Evolutionary conservation across 2,113 vertebrate genomes (phyloP).

Genomic region (Saccopteryx leptura): DNA sequence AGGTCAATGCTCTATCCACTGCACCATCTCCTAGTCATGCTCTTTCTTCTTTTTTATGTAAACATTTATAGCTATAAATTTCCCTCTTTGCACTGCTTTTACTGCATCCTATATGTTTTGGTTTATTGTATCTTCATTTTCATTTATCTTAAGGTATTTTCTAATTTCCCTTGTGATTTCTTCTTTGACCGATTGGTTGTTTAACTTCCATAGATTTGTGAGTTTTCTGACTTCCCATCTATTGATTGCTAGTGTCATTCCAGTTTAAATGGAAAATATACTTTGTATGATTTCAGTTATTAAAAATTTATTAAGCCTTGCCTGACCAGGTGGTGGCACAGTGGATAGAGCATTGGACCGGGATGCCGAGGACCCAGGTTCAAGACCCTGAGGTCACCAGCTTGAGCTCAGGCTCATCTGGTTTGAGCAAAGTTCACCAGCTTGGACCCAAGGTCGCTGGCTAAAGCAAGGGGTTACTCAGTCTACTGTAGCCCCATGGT

Average conservation of each 20-base stretch:
- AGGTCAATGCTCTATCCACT: too few relatives aligned
- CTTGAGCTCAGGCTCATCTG: too few relatives aligned
- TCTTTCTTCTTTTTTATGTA: conserved; percentile 5
- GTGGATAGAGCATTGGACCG: too few relatives aligned
- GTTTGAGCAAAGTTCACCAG: too few relatives aligned
- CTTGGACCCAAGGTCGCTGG: too few relatives aligned
- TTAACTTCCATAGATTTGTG: conserved; percentile 16
- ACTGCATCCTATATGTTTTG: not conserved
- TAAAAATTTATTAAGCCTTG: not conserved
- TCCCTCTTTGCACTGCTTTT: not conserved
- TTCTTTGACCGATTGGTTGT: not conserved
- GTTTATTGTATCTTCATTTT: not conserved
- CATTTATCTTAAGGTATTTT: conserved; percentile 43
- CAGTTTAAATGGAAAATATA: not conserved
- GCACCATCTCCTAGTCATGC: too few relatives aligned
- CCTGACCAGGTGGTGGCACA: too few relatives aligned
- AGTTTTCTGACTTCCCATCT: not conserved
- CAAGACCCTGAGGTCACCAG: too few relatives aligned
- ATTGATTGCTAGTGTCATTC: not conserved
- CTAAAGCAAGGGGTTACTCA: too few relatives aligned
- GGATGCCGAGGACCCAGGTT: too few relatives aligned
- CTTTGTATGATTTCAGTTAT: not conserved
- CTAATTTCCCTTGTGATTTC: not conserved
- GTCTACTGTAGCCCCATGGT: too few relatives aligned
- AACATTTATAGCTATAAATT: not conserved